A percentile compares a stretch with the other conserved stretches of the same genome.
These are phyloP conservation scores for Meles meles DNA, from an alignment of 2,113 vertebrate genomes.

Conservation along the genomic window DNA sequence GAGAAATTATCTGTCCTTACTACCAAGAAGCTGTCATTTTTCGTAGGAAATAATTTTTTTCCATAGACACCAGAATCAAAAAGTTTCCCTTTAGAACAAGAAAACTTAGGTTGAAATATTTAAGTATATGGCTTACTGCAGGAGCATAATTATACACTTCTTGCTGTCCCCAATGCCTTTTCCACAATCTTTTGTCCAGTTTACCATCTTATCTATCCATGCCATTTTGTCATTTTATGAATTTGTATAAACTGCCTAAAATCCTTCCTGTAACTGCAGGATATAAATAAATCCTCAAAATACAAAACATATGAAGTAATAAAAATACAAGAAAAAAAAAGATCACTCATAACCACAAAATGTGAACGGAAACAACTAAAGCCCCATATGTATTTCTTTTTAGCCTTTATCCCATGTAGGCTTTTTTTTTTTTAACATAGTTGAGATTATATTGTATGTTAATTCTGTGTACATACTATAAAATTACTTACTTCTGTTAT, in stretches of 20 bases:
- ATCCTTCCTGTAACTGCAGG: neutral
- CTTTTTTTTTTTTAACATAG: neutral
- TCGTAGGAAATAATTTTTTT: neutral
- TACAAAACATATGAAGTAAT: neutral
- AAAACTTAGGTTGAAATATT: neutral
- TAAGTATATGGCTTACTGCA: neutral
- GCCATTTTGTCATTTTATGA: neutral
- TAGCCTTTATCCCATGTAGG: neutral
- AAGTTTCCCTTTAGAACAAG: neutral
- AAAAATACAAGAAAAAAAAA: neutral
- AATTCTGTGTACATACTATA: neutral
- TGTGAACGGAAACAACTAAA: neutral
- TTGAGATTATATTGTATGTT: neutral
- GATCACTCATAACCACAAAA: neutral
- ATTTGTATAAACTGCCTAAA: neutral
- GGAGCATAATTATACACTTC: neutral
- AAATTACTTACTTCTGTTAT: neutral
- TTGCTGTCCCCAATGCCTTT: neutral
- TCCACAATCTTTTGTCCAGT: neutral
- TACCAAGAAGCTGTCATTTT: constrained; percentile 8
- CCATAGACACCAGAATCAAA: neutral
- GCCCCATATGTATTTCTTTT: neutral
- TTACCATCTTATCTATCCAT: neutral
- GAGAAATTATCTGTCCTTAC: neutral
- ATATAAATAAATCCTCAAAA: constrained; percentile 28